Evolutionary conservation across 1,140 invertebrate species (phyloP).

Genomic region (Leptestheria dahalacensis): DNA sequence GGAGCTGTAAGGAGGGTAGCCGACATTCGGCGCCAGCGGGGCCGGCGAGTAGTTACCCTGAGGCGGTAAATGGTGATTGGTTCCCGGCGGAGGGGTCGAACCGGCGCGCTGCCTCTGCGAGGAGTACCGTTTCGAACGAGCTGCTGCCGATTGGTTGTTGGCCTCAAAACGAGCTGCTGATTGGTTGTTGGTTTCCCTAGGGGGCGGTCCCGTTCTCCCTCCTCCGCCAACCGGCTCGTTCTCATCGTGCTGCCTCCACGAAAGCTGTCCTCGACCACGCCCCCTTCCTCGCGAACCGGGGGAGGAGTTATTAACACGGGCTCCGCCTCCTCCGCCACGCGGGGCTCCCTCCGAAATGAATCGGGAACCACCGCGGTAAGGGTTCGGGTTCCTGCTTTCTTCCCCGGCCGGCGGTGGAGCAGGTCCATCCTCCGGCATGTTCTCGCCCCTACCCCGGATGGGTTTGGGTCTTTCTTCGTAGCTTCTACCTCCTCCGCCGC

Average conservation of each 20-base stretch:
- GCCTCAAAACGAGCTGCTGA: constrained; percentile 12
- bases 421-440: neutral
- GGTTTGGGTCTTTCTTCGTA: constrained; percentile 2
- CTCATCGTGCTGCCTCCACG: constrained; percentile 6
- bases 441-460: neutral
- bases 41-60: neutral
- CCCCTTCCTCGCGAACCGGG: neutral
- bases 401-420: neutral
- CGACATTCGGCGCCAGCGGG: neutral
- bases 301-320: neutral
- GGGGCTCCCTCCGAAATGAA: neutral
- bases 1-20: neutral
- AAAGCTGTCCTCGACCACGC: neutral
- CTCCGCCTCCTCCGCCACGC: neutral
- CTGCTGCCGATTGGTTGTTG: constrained; percentile 24
- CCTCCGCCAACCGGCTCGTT: neutral
- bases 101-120: constrained; percentile 44
- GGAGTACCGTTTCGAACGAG: constrained; percentile 55
- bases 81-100: constrained; percentile 1
- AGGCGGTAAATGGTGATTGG: neutral
- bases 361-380: neutral
- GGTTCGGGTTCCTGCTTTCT: neutral
- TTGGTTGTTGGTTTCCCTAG: too few species aligned
- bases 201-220: too few species aligned
- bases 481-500: constrained; percentile 2